phyloP scores from a whole-genome alignment of 2,888 invertebrate genomes.

The Sarcophaga subvicina region DNA sequence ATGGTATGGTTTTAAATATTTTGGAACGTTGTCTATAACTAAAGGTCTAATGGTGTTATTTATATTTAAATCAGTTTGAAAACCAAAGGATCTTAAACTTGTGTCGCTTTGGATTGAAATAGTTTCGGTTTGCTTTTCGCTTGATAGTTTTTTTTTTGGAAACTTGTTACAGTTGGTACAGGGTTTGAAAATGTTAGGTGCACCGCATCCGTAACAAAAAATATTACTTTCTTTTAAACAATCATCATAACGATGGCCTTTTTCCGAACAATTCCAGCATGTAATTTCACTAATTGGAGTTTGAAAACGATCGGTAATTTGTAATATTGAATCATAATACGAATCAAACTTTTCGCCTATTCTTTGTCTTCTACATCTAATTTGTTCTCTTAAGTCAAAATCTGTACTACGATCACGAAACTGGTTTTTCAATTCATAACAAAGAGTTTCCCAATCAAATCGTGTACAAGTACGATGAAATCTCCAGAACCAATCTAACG shows the following conservation, averaged over 20 bases:
- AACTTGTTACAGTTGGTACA: no score
- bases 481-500: no score
- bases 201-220: no score
- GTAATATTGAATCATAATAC: constrained; percentile 32
- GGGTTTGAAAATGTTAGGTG: no score
- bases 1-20: constrained; percentile 12
- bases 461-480: no score
- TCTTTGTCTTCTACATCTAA: constrained; percentile 26
- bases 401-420: constrained; percentile 34
- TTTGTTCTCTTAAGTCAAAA: constrained; percentile 27
- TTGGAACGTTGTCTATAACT: neutral
- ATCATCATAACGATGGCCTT: no score
- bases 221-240: no score
- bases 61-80: neutral
- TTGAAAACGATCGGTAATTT: constrained; percentile 30
- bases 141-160: constrained; percentile 6
- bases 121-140: neutral
- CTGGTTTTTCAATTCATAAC: neutral
- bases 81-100: constrained; percentile 4
- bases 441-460: no score
- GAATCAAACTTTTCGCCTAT: constrained; percentile 17
- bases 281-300: neutral
- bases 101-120: neutral
- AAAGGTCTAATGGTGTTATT: neutral
- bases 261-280: no score